Percentiles rank a stretch among this genome's conserved stretches.
These are phyloP conservation scores for Coregonus sp. DNA, from an alignment of 2,797 vertebrate species.

Conservation along the genomic window DNA sequence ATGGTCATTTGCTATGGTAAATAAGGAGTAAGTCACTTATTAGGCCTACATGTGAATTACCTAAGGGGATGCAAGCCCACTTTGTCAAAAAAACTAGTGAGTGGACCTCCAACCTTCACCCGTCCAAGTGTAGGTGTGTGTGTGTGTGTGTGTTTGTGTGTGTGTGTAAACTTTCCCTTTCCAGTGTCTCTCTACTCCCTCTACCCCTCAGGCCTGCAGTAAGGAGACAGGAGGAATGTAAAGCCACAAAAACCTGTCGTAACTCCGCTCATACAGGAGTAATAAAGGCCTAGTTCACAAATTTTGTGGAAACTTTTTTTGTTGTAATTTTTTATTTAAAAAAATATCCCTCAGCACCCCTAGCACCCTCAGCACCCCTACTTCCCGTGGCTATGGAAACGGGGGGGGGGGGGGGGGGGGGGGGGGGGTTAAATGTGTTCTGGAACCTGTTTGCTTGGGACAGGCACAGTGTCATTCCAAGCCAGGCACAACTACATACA, in stretches of 20 bases:
- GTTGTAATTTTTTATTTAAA: too few species aligned
- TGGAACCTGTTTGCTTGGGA: not conserved
- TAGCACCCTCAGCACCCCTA: too few species aligned
- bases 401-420: too few species aligned
- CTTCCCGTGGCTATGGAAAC: too few species aligned
- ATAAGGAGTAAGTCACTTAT: not conserved
- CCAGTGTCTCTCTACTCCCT: not conserved
- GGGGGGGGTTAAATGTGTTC: not conserved
- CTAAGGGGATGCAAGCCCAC: not conserved
- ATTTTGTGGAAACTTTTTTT: too few species aligned
- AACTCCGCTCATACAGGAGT: too few species aligned
- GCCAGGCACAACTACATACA: too few species aligned
- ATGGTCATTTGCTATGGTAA: not conserved
- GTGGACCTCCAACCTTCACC: not conserved
- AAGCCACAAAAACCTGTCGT: not conserved
- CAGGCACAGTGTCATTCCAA: too few species aligned
- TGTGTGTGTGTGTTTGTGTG: not conserved
- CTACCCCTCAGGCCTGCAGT: constrained; percentile 33
- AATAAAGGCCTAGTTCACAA: too few species aligned
- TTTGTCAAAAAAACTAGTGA: not conserved
- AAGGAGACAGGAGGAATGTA: not conserved
- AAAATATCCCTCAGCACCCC: too few species aligned
- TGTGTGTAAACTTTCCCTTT: constrained; percentile 32
- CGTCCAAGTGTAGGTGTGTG: not conserved
- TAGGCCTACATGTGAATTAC: not conserved